Base-by-base conservation (phyloP, 2,888 invertebrate genomes). In the Xiphydria camelus region DNA sequence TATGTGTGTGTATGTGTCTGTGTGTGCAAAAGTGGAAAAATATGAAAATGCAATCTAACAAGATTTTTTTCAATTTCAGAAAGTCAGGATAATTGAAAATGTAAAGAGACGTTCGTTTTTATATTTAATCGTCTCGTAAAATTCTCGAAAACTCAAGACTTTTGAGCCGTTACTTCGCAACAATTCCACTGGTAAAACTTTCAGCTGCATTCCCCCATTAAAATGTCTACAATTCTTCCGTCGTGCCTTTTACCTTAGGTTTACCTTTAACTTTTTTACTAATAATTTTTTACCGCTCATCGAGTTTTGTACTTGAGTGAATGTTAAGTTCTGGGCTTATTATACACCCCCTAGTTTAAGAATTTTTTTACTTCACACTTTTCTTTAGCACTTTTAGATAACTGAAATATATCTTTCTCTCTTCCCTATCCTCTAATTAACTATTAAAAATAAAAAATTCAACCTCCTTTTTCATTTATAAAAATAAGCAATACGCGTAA, bases 281-380 rank as follows among this genome's bases (percentile, higher is more conserved):
- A 39, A 20, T 44, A 35, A 47, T 42, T 45, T 22, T 36, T 48
- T 39, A 35, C 35, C 41, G 40, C 40, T 51, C 40, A 41, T 47
- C 49, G 47, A 49, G 35, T 49, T 64, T 67, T 67, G 66, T 67
- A 67, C 66, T 67, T 64, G 54, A 55, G 59, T 54, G 60, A 62
- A 59, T 56, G 57, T 59, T 55, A 45, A 57, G 53, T 59, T 57
- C 47, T 53, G 32, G 41, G 48, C 52, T 34, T n/a, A n/a, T 49
- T 41, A 41, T 47, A 47, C 33, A 32, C 40, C 22, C 26, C 36
- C 38, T 36, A 26, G 25, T 41, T 42, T 40, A 19, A 32, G 37
- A 43, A 36, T 42, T 51, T 18, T 39, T 22, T 41, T 20, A 32
- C 40, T 17, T 23, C 22, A 41, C 23, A 32, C 25, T 41, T 45